Evolutionary conservation across 2,113 vertebrate species (phyloP).

Genomic region (Brevimyrus niger): DNA sequence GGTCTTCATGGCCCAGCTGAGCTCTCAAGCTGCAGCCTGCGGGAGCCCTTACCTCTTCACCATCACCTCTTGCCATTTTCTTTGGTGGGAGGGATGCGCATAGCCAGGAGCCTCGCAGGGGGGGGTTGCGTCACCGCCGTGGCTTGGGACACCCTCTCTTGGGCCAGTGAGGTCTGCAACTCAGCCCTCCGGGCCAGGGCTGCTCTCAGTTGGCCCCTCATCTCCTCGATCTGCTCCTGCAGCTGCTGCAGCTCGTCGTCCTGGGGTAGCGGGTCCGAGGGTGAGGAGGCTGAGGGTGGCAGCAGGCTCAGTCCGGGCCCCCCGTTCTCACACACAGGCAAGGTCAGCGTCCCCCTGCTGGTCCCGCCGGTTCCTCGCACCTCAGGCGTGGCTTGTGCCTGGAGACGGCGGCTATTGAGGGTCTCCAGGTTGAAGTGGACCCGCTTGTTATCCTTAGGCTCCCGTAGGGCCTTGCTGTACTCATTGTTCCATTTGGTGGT

Average conservation of each 20-base stretch:
- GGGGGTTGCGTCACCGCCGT: constrained; percentile 24
- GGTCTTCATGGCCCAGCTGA: not conserved
- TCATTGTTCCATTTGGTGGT: constrained; percentile 43
- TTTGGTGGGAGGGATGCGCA: constrained; percentile 39
- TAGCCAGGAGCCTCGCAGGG: constrained; percentile 24
- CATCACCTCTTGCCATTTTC: constrained; percentile 56
- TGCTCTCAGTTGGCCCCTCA: constrained; percentile 57
- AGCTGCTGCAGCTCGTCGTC: constrained; percentile 64
- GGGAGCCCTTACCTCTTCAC: not conserved
- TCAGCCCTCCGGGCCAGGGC: constrained; percentile 67
- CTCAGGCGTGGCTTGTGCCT: constrained; percentile 39
- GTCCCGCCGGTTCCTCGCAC: constrained; percentile 19
- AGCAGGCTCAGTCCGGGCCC: constrained; percentile 23
- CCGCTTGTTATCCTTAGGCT: constrained; percentile 50
- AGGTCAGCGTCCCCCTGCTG: not conserved
- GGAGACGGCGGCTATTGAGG: constrained; percentile 54
- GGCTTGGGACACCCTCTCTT: constrained; percentile 17
- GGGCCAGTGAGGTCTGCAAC: constrained; percentile 62
- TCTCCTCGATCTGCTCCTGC: constrained; percentile 62
- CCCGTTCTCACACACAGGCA: constrained; percentile 23
- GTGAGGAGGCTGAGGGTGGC: not conserved
- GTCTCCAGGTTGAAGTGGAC: constrained; percentile 68
- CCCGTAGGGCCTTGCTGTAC: not conserved
- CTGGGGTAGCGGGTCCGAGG: not conserved
- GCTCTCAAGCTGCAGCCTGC: not conserved